Percentiles rank a stretch among this genome's conserved stretches.
Conservation (phyloP, 2,113 vertebrate genomes). For the Melanotaenia duboulayi region DNA sequence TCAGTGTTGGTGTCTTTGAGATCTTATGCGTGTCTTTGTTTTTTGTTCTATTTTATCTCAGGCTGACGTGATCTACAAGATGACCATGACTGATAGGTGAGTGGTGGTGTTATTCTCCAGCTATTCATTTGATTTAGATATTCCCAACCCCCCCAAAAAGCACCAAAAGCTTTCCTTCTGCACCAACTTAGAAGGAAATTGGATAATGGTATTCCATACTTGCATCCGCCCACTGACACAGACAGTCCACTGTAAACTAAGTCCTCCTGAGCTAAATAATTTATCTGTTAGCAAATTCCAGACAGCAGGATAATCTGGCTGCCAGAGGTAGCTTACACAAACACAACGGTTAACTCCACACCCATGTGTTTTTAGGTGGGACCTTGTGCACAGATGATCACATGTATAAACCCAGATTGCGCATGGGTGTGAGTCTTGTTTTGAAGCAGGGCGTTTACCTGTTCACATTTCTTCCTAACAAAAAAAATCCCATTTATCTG, state of each 20-base stretch:
- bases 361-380: neutral
- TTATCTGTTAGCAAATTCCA: neutral
- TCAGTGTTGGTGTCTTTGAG: neutral
- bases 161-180: neutral
- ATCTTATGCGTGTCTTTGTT: neutral
- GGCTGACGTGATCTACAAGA: constrained; percentile 99
- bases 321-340: neutral
- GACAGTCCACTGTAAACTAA: neutral
- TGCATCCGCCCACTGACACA: too few relatives aligned
- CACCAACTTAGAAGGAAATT: neutral
- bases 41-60: constrained; percentile 57
- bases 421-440: neutral
- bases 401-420: neutral
- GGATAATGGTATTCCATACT: neutral
- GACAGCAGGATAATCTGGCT: neutral
- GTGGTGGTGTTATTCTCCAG: constrained; percentile 31
- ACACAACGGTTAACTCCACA: neutral
- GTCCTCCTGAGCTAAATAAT: neutral
- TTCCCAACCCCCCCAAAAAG: neutral
- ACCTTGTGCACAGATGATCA: neutral
- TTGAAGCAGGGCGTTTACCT: constrained; percentile 1
- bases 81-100: constrained; percentile 99
- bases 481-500: constrained; percentile 1
- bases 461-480: neutral
- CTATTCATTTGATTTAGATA: neutral